Percentiles rank a stretch among this genome's conserved stretches.
phyloP scores from a whole-genome alignment of 2,113 vertebrate species.

The Anolis carolinensis region DNA sequence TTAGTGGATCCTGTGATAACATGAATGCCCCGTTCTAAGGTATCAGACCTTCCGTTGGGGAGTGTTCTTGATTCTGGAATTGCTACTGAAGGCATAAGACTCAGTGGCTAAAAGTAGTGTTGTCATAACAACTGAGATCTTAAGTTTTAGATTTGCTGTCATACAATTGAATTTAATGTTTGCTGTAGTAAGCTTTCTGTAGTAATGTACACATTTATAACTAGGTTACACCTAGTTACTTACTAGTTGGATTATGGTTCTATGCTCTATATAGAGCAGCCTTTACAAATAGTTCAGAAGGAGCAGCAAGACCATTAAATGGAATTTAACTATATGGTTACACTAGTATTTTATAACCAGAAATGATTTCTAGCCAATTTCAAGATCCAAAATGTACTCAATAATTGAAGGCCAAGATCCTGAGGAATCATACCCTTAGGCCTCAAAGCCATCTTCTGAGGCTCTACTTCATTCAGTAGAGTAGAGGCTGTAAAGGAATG shows the following conservation, averaged over 20 bases:
- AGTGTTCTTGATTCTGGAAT: background rate
- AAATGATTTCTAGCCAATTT: too few relatives aligned
- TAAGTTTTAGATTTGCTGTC: background rate
- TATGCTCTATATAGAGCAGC: background rate
- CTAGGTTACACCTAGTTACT: background rate
- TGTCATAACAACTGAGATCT: background rate
- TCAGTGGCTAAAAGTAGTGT: background rate
- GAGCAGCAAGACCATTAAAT: background rate
- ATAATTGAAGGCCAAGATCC: background rate
- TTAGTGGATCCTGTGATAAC: too few relatives aligned
- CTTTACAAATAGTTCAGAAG: background rate
- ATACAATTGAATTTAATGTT: too few relatives aligned
- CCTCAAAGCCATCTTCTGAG: too few relatives aligned
- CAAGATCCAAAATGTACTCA: background rate
- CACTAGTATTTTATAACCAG: background rate
- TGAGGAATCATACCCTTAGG: background rate
- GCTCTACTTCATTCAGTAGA: too few relatives aligned
- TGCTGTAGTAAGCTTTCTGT: background rate
- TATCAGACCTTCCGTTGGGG: background rate
- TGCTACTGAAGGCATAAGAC: background rate
- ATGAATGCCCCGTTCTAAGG: too few relatives aligned
- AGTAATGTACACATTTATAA: background rate
- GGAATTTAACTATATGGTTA: background rate
- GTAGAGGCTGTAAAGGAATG: background rate
- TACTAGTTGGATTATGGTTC: background rate